Conservation (phyloP, 1,140 invertebrate genomes). For the Papilio aristodemus region DNA sequence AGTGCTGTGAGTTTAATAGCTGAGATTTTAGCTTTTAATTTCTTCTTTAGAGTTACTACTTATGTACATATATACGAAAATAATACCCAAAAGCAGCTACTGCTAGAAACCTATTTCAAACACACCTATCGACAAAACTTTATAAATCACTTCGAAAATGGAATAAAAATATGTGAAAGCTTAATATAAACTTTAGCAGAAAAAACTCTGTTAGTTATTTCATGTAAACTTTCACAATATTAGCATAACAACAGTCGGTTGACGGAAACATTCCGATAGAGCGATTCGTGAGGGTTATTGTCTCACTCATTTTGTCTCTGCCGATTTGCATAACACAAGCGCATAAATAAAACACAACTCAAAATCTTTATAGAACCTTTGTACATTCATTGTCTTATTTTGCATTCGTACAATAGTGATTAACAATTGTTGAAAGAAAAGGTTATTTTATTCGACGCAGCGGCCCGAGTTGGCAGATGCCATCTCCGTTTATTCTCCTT, state of each 20-base stretch:
- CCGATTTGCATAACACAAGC: slow-evolving; percentile 25
- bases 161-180: not conserved
- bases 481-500: not conserved
- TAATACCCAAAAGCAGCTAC: too few species aligned
- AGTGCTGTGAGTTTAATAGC: too few species aligned
- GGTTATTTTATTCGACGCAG: not conserved
- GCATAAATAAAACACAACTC: slow-evolving; percentile 13
- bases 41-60: too few species aligned
- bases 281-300: slow-evolving; percentile 32
- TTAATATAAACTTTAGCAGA: not conserved
- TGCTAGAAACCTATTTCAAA: too few species aligned
- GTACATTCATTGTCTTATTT: slow-evolving; percentile 18
- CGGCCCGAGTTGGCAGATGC: not conserved
- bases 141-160: not conserved
- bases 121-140: too few species aligned
- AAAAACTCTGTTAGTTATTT: slow-evolving; percentile 13
- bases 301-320: slow-evolving; percentile 4
- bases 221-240: slow-evolving; percentile 39
- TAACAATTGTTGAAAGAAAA: slow-evolving; percentile 21
- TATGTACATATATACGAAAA: too few species aligned
- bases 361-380: slow-evolving; percentile 10
- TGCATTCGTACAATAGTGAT: slow-evolving; percentile 18
- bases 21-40: too few species aligned
- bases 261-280: slow-evolving; percentile 32
- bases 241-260: slow-evolving; percentile 41